phyloP scores from a whole-genome alignment of 2,113 vertebrate genomes.

The Hemiprocne comata region DNA sequence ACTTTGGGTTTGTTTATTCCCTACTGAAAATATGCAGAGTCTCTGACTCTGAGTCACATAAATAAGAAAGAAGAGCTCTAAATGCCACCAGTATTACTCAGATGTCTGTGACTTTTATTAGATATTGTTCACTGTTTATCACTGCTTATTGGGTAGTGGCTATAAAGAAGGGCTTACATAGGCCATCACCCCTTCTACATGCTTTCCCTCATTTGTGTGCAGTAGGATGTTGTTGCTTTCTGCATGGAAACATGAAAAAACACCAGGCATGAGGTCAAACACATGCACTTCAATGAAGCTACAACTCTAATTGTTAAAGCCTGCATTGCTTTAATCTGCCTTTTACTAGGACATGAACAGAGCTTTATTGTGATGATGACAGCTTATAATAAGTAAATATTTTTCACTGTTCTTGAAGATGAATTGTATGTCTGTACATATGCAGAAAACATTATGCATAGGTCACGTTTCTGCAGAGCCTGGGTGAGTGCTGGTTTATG shows the following conservation, averaged over 20 bases:
- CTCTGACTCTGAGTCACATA: slow-evolving; percentile 68
- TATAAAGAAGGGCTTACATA: slow-evolving; percentile 19
- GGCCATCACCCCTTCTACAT: slow-evolving; percentile 7
- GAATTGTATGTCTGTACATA: not conserved
- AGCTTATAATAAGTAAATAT: not conserved
- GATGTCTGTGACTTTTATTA: slow-evolving; percentile 66
- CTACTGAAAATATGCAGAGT: slow-evolving; percentile 36
- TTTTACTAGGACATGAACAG: not conserved
- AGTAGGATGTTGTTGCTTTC: not conserved
- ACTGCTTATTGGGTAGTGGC: slow-evolving; percentile 19
- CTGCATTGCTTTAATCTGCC: not conserved
- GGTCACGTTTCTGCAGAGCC: not conserved
- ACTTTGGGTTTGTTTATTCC: slow-evolving; percentile 67
- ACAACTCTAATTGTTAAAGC: not conserved
- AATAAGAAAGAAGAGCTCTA: slow-evolving; percentile 46
- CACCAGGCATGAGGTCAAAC: slow-evolving; percentile 13
- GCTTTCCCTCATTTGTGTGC: not conserved
- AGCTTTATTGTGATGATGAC: not conserved
- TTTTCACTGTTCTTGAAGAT: not conserved
- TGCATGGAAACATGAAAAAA: slow-evolving; percentile 15
- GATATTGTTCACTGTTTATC: slow-evolving; percentile 65
- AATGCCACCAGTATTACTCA: slow-evolving; percentile 73
- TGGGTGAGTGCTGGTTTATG: not conserved
- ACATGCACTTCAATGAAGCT: not conserved
- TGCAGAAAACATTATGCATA: not conserved